Percentiles rank a stretch among this genome's conserved stretches.
Evolutionary conservation across 2,888 invertebrate species (phyloP).

Genomic region (Morinoia aosen): DNA sequence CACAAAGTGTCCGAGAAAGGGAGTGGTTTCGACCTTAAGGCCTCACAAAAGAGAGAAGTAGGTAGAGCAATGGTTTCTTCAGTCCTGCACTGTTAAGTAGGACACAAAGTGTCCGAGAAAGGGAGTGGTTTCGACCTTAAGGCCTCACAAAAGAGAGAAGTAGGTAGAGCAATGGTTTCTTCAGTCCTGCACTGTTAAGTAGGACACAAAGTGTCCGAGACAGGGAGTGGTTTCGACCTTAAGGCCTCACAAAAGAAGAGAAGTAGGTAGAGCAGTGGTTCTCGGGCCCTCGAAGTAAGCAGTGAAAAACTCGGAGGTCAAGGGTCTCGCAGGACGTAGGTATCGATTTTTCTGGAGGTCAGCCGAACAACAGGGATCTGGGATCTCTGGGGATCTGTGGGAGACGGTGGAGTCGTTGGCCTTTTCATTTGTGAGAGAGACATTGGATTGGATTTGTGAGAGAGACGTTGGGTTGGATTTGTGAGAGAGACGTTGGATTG

Average conservation of each 20-base stretch:
- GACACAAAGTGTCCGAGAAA: not conserved
- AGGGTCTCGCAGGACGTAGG: not conserved
- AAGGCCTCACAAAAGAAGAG: no score
- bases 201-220: no score
- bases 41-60: no score
- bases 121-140: not conserved
- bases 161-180: not conserved
- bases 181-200: not conserved
- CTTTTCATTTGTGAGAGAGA: not conserved
- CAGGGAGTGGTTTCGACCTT: no score
- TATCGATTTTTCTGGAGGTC: slow-evolving; percentile 6
- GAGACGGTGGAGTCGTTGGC: not conserved
- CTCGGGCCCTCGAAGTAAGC: not conserved
- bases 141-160: no score
- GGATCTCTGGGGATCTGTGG: not conserved
- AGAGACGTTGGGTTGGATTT: no score
- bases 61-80: no score
- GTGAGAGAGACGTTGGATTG: no score
- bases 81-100: no score
- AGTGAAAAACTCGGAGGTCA: not conserved
- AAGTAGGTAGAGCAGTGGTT: no score
- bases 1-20: not conserved
- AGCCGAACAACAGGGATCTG: not conserved
- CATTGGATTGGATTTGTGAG: no score
- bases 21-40: no score